Evolutionary conservation across 1,140 invertebrate genomes (phyloP), one percentile per base, ranked within the genome.

Genomic region (Coenobita brevimanus): DNA sequence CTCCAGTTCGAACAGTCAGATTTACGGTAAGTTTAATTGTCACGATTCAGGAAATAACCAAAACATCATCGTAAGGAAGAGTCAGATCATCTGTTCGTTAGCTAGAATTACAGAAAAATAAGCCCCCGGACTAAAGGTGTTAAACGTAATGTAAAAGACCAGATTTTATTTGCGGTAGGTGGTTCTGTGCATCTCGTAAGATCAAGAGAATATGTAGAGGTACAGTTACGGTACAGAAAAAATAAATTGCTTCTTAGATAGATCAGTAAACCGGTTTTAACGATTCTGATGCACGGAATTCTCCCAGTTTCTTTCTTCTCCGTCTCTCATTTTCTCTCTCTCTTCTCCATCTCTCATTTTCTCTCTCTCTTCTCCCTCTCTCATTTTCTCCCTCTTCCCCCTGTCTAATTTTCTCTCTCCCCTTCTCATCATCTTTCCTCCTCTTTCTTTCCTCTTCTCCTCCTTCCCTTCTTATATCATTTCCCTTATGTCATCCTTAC

Each of bases 351-450:
- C 30, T 33, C 17, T 36, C 57, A 4, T 17, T 36, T n/a, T 33
- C 33, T 13, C 38, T 33, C 46, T 15, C 8, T 54, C 78, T 30
- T 38, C 6, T 30, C 33, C 46, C 27, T 21, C 36, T n/a, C 38
- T 54, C 33, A 46, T 80, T 54, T 27, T 54, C 36, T 38, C 33
- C 78, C 27, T 54, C 62, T 38, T 30, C 78, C 62, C 75, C 36
- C 50, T 30, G 10, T 27, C 54, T 30, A 41, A n/a, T 33, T 78
- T 46, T 30, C 78, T 80, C 78, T 60, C 46, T 78, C 75, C 24
- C 46, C 33, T 43, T 15, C 46, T 78, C 38, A 3, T 24, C 27
- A 24, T 50, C 41, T 27, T 33, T 27, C 41, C 27, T 24, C 27
- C 41, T 50, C 50, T 54, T 46, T 50, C 75, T 78, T 10, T 27